These are phyloP conservation scores for zebrafish (Danio rerio) DNA, from an alignment of 2,113 vertebrate genomes.

Conservation along the genomic window GRCz12tu NC_133197.1:15675501-15676000, in stretches of 20 bases:
- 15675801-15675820: no score
- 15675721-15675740: no score
- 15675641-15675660: constrained; percentile 28
- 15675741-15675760: no score
- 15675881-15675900: no score
- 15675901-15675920: not conserved
- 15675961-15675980: not conserved
- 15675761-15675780: no score
- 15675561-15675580: not conserved
- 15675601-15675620: not conserved
- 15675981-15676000: not conserved
- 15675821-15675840: no score
- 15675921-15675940: not conserved
- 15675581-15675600: not conserved
- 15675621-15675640: constrained; percentile 36
- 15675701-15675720: no score
- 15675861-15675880: no score
- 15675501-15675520: not conserved
- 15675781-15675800: no score
- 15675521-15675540: not conserved
- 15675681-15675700: not conserved
- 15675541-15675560: not conserved
- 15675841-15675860: no score
- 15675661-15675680: not conserved
- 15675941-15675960: not conserved